phyloP scores from a whole-genome alignment of 2,113 vertebrate species.

The Euleptes europaea region DNA sequence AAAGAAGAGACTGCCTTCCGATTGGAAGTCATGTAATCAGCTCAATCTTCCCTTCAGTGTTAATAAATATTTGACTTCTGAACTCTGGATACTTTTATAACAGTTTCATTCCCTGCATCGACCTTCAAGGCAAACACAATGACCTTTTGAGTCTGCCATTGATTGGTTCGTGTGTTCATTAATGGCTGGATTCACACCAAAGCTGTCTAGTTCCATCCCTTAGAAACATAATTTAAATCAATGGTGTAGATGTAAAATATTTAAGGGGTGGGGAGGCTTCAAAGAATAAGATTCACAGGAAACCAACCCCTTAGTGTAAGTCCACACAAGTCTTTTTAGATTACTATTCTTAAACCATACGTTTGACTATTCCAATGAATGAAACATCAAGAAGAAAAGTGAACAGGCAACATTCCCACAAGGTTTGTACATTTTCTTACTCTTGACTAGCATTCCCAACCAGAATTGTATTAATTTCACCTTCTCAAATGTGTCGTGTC shows the following conservation, averaged over 20 bases:
- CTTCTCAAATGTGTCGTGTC: not conserved
- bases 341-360: not conserved
- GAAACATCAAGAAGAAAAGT: not conserved
- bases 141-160: slow-evolving; percentile 76
- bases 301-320: not conserved
- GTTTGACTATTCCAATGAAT: not conserved
- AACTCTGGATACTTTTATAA: slow-evolving; percentile 69
- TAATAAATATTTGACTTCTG: slow-evolving; percentile 68
- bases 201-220: slow-evolving; percentile 26
- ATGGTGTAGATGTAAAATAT: slow-evolving; percentile 24
- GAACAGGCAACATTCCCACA: not conserved
- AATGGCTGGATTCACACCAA: slow-evolving; percentile 7
- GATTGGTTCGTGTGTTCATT: slow-evolving; percentile 65
- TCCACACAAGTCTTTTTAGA: not conserved
- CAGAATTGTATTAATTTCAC: not conserved
- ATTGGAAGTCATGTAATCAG: slow-evolving; percentile 31
- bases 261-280: not conserved
- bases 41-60: slow-evolving; percentile 34
- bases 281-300: slow-evolving; percentile 9
- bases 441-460: not conserved
- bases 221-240: slow-evolving; percentile 18
- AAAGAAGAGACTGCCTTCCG: slow-evolving; percentile 45
- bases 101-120: slow-evolving; percentile 71
- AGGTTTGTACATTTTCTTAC: not conserved
- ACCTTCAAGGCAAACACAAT: slow-evolving; percentile 64